These are phyloP conservation scores for Benthosema pterotum DNA, from an alignment of 2,797 vertebrate genomes.

Conservation along the genomic window DNA sequence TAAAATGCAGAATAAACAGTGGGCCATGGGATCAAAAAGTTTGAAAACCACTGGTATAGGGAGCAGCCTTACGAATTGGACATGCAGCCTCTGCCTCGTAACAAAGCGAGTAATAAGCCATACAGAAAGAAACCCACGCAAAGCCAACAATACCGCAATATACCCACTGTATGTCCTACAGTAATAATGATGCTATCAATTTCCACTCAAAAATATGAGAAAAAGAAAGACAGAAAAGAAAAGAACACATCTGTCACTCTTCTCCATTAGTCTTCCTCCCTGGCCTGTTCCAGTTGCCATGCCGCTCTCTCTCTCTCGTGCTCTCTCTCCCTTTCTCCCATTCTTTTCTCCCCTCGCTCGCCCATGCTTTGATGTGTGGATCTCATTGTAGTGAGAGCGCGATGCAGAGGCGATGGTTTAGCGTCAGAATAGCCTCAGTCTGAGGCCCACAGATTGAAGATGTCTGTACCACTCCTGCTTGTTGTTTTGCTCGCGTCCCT, in stretches of 20 bases:
- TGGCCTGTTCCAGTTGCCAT: slow-evolving; percentile 32
- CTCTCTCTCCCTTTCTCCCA: slow-evolving; percentile 10
- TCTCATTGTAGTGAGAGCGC: slow-evolving; percentile 64
- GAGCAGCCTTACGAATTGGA: background rate
- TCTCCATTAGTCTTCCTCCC: slow-evolving; percentile 28
- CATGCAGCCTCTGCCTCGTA: too few relatives aligned
- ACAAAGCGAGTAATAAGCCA: background rate
- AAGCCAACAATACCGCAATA: slow-evolving; percentile 5
- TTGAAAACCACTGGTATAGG: too few relatives aligned
- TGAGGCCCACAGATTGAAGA: slow-evolving; percentile 31
- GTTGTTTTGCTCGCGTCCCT: slow-evolving; percentile 46
- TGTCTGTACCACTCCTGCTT: slow-evolving; percentile 58
- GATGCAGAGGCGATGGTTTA: slow-evolving; percentile 51
- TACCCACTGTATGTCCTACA: slow-evolving; percentile 16
- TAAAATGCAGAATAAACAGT: too few relatives aligned
- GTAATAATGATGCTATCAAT: slow-evolving; percentile 44
- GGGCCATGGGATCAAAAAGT: too few relatives aligned
- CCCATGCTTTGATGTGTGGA: slow-evolving; percentile 66
- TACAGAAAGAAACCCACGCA: too few relatives aligned
- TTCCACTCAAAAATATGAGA: slow-evolving; percentile 29
- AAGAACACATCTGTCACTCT: slow-evolving; percentile 19
- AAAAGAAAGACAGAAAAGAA: background rate
- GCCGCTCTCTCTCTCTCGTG: slow-evolving; percentile 35
- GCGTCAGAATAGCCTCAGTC: slow-evolving; percentile 50
- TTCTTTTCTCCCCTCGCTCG: slow-evolving; percentile 32